These are phyloP conservation scores for Calliscelio sp. DNA, from an alignment of 2,888 invertebrate species.

Conservation along the genomic window DNA sequence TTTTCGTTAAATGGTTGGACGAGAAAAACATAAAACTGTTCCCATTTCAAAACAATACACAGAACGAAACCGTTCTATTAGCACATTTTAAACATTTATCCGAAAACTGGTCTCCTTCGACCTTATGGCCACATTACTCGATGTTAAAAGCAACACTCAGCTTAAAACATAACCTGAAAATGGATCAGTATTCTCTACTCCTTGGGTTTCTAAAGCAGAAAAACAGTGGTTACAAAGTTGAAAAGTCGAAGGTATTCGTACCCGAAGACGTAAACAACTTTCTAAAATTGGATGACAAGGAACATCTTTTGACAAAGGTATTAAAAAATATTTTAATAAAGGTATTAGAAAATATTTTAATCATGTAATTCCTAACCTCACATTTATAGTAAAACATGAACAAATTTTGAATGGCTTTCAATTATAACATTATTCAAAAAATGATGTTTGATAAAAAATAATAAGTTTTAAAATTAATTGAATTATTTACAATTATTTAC, in stretches of 20 bases:
- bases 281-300: background rate
- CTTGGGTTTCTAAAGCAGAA: conserved; percentile 21
- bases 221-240: conserved; percentile 9
- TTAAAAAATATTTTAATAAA: no score
- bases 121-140: conserved; percentile 27
- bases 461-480: no score
- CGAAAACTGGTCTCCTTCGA: conserved; percentile 28
- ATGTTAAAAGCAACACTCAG: conserved; percentile 17
- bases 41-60: no score
- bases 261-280: conserved; percentile 9
- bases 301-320: conserved; percentile 16
- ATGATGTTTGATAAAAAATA: no score
- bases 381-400: no score
- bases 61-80: conserved; percentile 15
- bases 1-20: background rate
- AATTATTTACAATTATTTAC: no score
- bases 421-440: no score
- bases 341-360: no score
- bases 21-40: background rate
- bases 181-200: conserved; percentile 2
- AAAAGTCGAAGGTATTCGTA: conserved; percentile 21
- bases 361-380: no score
- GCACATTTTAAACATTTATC: conserved; percentile 10
- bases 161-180: conserved; percentile 20
- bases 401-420: no score